A percentile compares a stretch with the other conserved stretches of the same genome.
These are phyloP conservation scores for Calypte anna DNA, from an alignment of 2,113 vertebrate species.

Conservation along the genomic window DNA sequence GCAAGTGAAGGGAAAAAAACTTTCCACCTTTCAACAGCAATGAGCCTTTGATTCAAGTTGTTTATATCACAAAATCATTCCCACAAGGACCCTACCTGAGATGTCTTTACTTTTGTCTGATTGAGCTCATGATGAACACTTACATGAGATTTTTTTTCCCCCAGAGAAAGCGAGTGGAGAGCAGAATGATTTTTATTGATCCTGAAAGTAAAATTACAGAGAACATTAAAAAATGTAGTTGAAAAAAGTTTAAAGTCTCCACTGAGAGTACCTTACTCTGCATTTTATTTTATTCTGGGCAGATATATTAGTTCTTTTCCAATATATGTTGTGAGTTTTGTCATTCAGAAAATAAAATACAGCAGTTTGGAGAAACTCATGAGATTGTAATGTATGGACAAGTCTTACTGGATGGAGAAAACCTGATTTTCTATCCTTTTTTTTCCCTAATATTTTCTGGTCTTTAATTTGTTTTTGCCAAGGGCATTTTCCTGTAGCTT, in stretches of 20 bases:
- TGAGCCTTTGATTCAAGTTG: background rate
- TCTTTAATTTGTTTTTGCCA: background rate
- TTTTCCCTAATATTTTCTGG: background rate
- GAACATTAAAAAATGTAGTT: background rate
- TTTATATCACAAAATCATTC: background rate
- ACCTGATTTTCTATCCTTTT: background rate
- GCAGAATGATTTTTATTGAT: background rate
- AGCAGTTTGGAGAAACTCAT: background rate
- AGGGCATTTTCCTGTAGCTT: background rate
- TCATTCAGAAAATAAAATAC: background rate
- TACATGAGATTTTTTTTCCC: background rate
- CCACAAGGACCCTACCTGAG: background rate
- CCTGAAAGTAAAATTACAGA: background rate
- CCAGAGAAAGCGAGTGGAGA: background rate
- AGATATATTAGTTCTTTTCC: background rate
- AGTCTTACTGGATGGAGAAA: background rate
- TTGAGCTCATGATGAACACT: background rate
- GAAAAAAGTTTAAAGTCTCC: slow-evolving; percentile 2
- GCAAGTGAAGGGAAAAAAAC: background rate
- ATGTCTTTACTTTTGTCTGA: background rate
- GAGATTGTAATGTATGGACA: background rate
- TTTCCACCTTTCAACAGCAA: background rate
- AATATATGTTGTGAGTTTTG: background rate
- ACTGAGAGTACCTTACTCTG: background rate
- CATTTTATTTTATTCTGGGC: background rate